A percentile compares a stretch with the other conserved stretches of the same genome.
Evolutionary conservation across 2,888 invertebrate species (phyloP).

Genomic region (Scaptomyza cyrtandrae): DNA sequence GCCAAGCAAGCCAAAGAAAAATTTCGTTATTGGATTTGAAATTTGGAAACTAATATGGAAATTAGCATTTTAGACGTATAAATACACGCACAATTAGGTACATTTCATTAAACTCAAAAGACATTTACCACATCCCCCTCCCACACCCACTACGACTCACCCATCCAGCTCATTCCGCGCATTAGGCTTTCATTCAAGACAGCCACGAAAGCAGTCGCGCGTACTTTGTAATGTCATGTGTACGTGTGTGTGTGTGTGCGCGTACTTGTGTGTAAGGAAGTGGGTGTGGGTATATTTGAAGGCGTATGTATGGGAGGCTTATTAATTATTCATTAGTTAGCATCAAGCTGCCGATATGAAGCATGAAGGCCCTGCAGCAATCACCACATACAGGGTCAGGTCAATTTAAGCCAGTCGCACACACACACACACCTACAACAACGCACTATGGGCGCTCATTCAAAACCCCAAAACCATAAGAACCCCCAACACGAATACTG

Average conservation of each 20-base stretch:
- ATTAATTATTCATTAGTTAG: conserved; percentile 82
- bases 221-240: conserved; percentile 34
- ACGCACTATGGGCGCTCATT: conserved; percentile 15
- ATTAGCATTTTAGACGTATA: conserved; percentile 80
- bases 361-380: conserved; percentile 43
- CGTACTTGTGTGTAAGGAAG: background rate
- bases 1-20: conserved; percentile 8
- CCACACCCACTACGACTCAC: background rate
- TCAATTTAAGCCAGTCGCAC: conserved; percentile 52
- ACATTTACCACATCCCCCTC: conserved; percentile 14
- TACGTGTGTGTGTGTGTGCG: conserved; percentile 2
- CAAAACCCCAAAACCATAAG: conserved; percentile 22
- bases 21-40: conserved; percentile 61
- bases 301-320: conserved; percentile 56
- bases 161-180: background rate
- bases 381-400: conserved; percentile 50
- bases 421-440: conserved; percentile 4
- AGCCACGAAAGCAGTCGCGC: conserved; percentile 44
- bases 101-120: conserved; percentile 75
- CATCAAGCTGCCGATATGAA: conserved; percentile 69
- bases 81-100: conserved; percentile 76
- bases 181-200: conserved; percentile 19
- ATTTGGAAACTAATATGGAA: conserved; percentile 73
- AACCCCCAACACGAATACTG: background rate
- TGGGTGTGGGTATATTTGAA: conserved; percentile 18